A percentile compares a stretch with the other conserved stretches of the same genome.
Evolutionary conservation across 1,140 invertebrate species (phyloP).

Genomic region (Leptopilina boulardi): DNA sequence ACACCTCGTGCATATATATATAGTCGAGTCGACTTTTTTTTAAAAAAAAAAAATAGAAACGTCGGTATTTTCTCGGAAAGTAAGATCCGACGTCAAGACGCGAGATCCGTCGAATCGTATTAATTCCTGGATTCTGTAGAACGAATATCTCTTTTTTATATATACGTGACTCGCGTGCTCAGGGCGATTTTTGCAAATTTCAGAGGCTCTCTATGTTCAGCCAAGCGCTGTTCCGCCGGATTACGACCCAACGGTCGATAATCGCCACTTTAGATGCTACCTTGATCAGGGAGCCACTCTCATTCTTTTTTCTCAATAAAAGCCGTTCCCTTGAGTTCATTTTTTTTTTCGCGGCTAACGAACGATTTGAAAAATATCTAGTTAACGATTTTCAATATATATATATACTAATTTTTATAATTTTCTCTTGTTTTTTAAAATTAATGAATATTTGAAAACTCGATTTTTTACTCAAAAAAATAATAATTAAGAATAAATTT

Average conservation of each 20-base stretch:
- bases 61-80: slow-evolving; percentile 41
- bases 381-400: no score
- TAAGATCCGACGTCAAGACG: slow-evolving; percentile 45
- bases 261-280: slow-evolving; percentile 38
- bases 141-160: no score
- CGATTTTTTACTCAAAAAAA: no score
- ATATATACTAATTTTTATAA: no score
- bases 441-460: no score
- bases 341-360: no score
- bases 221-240: slow-evolving; percentile 6
- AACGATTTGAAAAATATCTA: no score
- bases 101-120: slow-evolving; percentile 47
- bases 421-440: no score
- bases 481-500: no score
- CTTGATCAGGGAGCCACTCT: background rate
- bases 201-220: slow-evolving; percentile 36
- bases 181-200: slow-evolving; percentile 49
- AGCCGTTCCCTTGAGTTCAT: background rate
- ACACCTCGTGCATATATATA: slow-evolving; percentile 39
- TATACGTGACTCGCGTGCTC: slow-evolving; percentile 55
- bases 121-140: slow-evolving; percentile 53
- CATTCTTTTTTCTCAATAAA: background rate
- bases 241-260: slow-evolving; percentile 35
- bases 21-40: slow-evolving; percentile 37
- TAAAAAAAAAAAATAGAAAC: slow-evolving; percentile 21